These are phyloP conservation scores for Diplolepis rosae DNA, from an alignment of 2,888 invertebrate genomes.

Conservation along the genomic window DNA sequence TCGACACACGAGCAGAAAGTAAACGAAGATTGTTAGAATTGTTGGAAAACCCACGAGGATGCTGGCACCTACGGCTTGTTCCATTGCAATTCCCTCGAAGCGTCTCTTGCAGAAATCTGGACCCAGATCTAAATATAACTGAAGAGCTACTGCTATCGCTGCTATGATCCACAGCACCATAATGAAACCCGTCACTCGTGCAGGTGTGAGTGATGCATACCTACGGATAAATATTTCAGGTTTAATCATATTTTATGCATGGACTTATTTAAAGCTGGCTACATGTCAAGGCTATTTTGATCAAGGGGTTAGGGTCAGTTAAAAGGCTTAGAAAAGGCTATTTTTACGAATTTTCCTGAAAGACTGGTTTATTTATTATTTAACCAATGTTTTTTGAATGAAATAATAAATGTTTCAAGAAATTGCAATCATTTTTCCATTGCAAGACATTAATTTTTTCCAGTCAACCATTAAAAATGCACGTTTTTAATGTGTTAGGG, in stretches of 20 bases:
- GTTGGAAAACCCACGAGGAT: slow-evolving; percentile 79
- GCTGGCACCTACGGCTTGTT: slow-evolving; percentile 77
- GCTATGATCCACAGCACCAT: slow-evolving; percentile 78
- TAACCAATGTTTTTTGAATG: too few species aligned
- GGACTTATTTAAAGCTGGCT: background rate
- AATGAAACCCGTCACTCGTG: slow-evolving; percentile 76
- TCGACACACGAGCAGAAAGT: slow-evolving; percentile 75
- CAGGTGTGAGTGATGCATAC: slow-evolving; percentile 74
- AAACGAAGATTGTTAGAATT: slow-evolving; percentile 76
- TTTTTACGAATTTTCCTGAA: too few species aligned
- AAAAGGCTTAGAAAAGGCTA: too few species aligned
- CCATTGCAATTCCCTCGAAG: slow-evolving; percentile 76
- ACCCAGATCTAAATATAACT: slow-evolving; percentile 78
- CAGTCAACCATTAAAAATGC: too few species aligned
- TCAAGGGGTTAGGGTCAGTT: too few species aligned
- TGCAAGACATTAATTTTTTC: too few species aligned
- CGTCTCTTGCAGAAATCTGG: slow-evolving; percentile 81
- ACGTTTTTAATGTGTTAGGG: too few species aligned
- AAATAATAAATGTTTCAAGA: too few species aligned
- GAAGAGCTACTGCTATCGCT: slow-evolving; percentile 76
- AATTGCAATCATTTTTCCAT: too few species aligned
- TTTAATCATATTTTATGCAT: background rate
- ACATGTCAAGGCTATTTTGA: too few species aligned
- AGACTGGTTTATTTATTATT: too few species aligned
- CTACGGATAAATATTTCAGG: slow-evolving; percentile 48